Evolutionary conservation across 2,113 vertebrate species (phyloP), one percentile per base, ranked within the genome.

Genomic region (Grus americana): DNA sequence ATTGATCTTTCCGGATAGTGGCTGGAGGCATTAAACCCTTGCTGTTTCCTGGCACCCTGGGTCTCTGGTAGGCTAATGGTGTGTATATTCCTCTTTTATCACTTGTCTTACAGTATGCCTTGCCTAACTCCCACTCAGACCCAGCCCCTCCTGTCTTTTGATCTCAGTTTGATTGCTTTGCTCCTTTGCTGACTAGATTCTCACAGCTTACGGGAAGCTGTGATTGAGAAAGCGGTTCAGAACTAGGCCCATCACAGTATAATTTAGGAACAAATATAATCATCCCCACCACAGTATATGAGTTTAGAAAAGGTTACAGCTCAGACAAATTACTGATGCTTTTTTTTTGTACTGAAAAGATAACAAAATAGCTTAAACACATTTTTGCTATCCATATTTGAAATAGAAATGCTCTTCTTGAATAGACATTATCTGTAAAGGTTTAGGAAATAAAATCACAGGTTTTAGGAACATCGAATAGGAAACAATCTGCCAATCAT

Each of bases 121-220:
- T 46, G 29, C 40, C 66, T 76, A 71, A 81, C 34, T 40, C 49
- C 24, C 50, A 76, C 62, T 82, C 85, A 86, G 36, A n/a, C 15
- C 17, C 85, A 79, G 58, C 38, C 42, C 21, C 47, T 62, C 72
- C 57, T 71, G 18, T 40, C 65, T 85, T 92, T 88, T 83, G 58
- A 90, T 94, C 68, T 87, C 73, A 44, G 21, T 82, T 85, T 90
- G 70, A 92, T 79, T 92, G 79, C 90, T 82, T 85, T 94, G 26
- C 44, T 94, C 52, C 66, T 90, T 82, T 86, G 61, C 94, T 75
- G 74, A 68, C 57, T 61, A 50, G 38, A 67, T 85, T 85, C 34
- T 82, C 88, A 75, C 27, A 36, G 32, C 3, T 82, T 68, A 85
- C 1, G 1, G 30, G n/a, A 22, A 88, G 29, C 49, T 86, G 85